A percentile compares a stretch with the other conserved stretches of the same genome.
These are phyloP conservation scores for Chaetogeoica ovagalla DNA, from an alignment of 2,888 invertebrate genomes.

Conservation along the genomic window DNA sequence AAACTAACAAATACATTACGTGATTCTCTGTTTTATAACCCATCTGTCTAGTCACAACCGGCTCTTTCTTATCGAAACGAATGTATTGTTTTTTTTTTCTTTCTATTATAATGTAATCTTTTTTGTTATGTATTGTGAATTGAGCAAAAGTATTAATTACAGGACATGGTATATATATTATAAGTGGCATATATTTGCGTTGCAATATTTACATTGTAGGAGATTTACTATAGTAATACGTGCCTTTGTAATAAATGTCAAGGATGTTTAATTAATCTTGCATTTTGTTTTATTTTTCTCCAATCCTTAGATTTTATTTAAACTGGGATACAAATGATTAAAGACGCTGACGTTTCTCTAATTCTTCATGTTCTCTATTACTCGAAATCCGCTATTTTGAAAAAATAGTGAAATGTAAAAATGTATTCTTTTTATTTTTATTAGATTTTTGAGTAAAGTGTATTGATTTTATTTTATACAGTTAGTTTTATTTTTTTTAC, in stretches of 20 bases:
- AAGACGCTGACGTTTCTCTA: too few species aligned
- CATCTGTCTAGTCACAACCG: constrained; percentile 44
- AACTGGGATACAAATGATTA: neutral
- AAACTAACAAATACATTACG: neutral
- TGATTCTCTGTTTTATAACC: constrained; percentile 17
- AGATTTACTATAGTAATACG: constrained; percentile 46
- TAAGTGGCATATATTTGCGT: constrained; percentile 44
- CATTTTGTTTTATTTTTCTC: neutral
- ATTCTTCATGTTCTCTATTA: too few species aligned
- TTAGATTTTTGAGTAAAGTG: too few species aligned
- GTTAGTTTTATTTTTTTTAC: too few species aligned
- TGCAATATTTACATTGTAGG: constrained; percentile 49
- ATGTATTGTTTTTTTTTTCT: constrained; percentile 35
- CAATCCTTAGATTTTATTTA: neutral
- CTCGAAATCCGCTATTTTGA: too few species aligned
- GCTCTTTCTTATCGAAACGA: constrained; percentile 26
- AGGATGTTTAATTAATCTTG: constrained; percentile 25
- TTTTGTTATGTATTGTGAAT: constrained; percentile 50
- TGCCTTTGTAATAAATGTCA: constrained; percentile 51
- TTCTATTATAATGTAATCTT: constrained; percentile 11
- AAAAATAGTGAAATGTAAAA: too few species aligned
- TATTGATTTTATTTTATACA: too few species aligned
- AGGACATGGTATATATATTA: constrained; percentile 33
- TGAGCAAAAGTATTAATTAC: constrained; percentile 45
- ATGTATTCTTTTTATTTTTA: too few species aligned